phyloP scores from a whole-genome alignment of 2,113 vertebrate species.

The Malurus elegans region DNA sequence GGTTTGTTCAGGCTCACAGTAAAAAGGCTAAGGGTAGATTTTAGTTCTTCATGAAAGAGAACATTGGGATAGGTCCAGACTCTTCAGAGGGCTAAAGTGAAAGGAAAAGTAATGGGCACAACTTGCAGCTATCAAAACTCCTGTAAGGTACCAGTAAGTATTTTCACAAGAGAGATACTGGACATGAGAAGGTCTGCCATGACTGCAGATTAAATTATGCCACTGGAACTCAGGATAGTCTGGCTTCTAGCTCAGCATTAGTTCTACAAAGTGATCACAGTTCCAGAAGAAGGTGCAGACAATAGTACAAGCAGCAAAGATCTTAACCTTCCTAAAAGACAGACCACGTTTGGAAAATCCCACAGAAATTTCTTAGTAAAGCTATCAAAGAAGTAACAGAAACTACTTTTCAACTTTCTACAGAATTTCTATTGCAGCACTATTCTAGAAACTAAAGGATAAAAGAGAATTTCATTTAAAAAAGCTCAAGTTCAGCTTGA shows the following conservation, averaged over 20 bases:
- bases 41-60: neutral
- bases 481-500: neutral
- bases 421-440: neutral
- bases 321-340: neutral
- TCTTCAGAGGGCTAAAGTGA: neutral
- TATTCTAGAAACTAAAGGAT: neutral
- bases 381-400: neutral
- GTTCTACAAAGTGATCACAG: neutral
- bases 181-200: neutral
- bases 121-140: neutral
- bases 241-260: neutral
- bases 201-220: neutral
- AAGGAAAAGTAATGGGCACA: neutral
- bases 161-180: neutral
- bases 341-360: neutral
- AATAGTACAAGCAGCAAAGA: neutral
- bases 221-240: neutral
- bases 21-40: neutral
- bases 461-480: neutral
- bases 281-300: neutral
- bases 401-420: neutral
- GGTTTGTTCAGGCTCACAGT: neutral
- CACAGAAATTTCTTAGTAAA: neutral
- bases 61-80: rapidly evolving
- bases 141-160: neutral